These are phyloP conservation scores for Polyommatus iphigenia DNA, from an alignment of 2,888 invertebrate species.

Conservation along the genomic window DNA sequence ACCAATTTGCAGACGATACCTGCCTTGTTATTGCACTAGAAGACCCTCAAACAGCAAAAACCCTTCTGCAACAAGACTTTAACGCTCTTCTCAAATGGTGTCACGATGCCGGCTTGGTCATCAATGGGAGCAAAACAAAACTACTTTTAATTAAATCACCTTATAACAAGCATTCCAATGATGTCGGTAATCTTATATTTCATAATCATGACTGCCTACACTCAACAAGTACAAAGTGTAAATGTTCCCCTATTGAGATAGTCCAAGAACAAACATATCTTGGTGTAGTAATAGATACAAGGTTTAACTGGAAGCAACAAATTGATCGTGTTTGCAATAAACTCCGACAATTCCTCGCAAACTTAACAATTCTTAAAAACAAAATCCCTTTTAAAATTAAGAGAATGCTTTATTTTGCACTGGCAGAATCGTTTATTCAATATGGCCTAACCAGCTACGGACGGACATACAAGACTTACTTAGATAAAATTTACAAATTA, in stretches of 20 bases:
- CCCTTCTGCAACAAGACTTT: slow-evolving; percentile 34
- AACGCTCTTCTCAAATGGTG: slow-evolving; percentile 34
- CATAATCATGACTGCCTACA: slow-evolving; percentile 40
- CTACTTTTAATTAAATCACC: slow-evolving; percentile 36
- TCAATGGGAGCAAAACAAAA: slow-evolving; percentile 38
- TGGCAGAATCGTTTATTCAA: too few relatives aligned
- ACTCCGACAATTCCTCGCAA: background rate
- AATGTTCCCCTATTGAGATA: slow-evolving; percentile 31
- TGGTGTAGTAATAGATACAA: slow-evolving; percentile 35
- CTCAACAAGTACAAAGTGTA: slow-evolving; percentile 37
- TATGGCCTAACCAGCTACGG: too few relatives aligned
- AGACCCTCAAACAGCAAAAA: slow-evolving; percentile 23
- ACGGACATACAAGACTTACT: too few relatives aligned
- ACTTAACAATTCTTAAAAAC: too few relatives aligned
- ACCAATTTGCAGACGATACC: slow-evolving; percentile 41
- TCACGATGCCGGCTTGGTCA: slow-evolving; percentile 36
- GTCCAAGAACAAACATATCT: slow-evolving; percentile 35
- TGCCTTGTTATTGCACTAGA: slow-evolving; percentile 34
- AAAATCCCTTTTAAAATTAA: too few relatives aligned
- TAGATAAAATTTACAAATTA: too few relatives aligned
- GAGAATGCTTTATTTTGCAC: too few relatives aligned
- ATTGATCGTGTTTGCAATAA: slow-evolving; percentile 36
- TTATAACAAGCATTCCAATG: slow-evolving; percentile 1
- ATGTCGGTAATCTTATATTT: slow-evolving; percentile 23
- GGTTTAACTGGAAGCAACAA: slow-evolving; percentile 36